These are phyloP conservation scores for Carlito syrichta DNA, from an alignment of 2,113 vertebrate genomes.

Conservation along the genomic window DNA sequence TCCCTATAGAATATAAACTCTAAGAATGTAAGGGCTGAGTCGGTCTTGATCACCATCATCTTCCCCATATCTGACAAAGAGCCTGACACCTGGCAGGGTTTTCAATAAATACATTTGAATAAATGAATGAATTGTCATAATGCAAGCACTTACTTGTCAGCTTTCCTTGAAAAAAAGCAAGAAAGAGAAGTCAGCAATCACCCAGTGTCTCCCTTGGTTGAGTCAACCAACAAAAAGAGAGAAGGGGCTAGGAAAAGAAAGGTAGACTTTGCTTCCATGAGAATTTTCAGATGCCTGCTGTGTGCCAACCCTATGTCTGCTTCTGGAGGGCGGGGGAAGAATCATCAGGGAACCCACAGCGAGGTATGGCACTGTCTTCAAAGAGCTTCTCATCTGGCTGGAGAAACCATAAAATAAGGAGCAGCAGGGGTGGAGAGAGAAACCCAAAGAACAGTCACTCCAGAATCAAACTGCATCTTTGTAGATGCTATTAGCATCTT, in stretches of 20 bases:
- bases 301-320: fast-evolving
- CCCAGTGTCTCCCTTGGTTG: background rate
- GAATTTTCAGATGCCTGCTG: background rate
- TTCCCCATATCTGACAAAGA: background rate
- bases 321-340: background rate
- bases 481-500: conserved; percentile 50
- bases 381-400: background rate
- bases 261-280: background rate
- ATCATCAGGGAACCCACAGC: background rate
- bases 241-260: background rate
- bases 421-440: background rate
- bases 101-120: background rate
- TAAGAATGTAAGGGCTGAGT: background rate
- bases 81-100: background rate
- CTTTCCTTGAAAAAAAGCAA: background rate
- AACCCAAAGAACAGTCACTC: background rate
- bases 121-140: background rate
- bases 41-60: background rate
- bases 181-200: background rate
- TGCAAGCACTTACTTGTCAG: background rate
- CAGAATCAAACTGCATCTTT: background rate
- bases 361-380: background rate
- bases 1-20: background rate
- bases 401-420: background rate
- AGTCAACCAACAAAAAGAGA: background rate